phyloP scores from a whole-genome alignment of 2,797 vertebrate genomes.

The Hylomyscus alleni region DNA sequence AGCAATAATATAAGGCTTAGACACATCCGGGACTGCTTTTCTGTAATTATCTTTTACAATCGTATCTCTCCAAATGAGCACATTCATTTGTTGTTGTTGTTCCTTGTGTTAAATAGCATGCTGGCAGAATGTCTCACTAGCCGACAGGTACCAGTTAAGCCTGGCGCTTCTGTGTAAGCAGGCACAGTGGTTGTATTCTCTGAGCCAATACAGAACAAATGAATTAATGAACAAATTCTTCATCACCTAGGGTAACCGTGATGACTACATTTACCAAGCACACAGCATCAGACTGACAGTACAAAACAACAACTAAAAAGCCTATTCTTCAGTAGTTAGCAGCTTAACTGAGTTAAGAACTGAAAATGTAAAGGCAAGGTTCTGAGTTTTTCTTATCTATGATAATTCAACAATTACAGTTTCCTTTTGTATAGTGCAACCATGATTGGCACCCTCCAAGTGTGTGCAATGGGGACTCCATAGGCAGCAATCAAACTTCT shows the following conservation, averaged over 20 bases:
- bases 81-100: slow-evolving; percentile 51
- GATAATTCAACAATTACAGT: slow-evolving; percentile 43
- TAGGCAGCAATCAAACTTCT: not conserved
- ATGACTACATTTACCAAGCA: not conserved
- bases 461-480: not conserved
- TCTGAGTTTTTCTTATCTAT: not conserved
- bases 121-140: slow-evolving; percentile 61
- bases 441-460: not conserved
- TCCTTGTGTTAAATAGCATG: slow-evolving; percentile 43
- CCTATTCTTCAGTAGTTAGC: not conserved
- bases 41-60: slow-evolving; percentile 70
- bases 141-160: slow-evolving; percentile 67
- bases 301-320: slow-evolving; percentile 19
- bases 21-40: slow-evolving; percentile 33
- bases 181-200: slow-evolving; percentile 62
- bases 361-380: not conserved
- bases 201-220: slow-evolving; percentile 61
- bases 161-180: not conserved
- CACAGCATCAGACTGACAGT: not conserved
- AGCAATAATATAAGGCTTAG: slow-evolving; percentile 73
- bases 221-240: slow-evolving; percentile 51
- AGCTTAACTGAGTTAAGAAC: not conserved
- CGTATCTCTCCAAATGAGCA: slow-evolving; percentile 72
- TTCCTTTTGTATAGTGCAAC: slow-evolving; percentile 18
- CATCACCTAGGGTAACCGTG: not conserved